Evolutionary conservation across 2,888 invertebrate genomes (phyloP), one percentile per base, ranked within the genome.

Genomic region (Campoplex capitator): DNA sequence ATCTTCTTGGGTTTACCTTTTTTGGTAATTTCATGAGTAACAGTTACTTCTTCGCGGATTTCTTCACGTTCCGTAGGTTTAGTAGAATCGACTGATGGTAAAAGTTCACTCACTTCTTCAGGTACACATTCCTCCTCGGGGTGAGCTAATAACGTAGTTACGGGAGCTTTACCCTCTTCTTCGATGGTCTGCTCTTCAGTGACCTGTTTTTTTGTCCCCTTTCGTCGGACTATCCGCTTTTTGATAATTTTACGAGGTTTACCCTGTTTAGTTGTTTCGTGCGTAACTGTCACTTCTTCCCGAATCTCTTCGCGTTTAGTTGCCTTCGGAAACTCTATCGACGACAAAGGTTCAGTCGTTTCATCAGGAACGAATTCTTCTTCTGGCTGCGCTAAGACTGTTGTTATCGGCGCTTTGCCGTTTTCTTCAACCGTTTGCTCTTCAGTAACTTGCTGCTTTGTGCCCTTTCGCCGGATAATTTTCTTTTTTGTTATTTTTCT

Each of bases 381-480:
- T 48, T 85, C 89, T 88, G 75, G 65, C 38, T 38, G 38, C 6
- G 38, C 38, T 6, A 38, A 38, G 3, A 6, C 3, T 6, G 38
- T 0, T 4, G 38, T 38, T 4, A 38, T 6, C 6, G 38, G 38
- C 3, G 38, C 38, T 38, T 38, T 38, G 6, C 38, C 38, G 3
- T 38, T 6, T 38, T 94, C 94, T 84, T 93, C 93, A 0, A 95
- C 92, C 23, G 23, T 23, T 42, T 42, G 42, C 9, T 42, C 42
- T 7, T 8, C 7, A 42, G 42, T 88, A 18, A 89, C 76, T 81
- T 88, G 88, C 83, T 88, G 88, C 70, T 88, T 93, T 1, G 91
- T 89, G 0, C 94, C 95, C 9, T 93, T 94, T 56, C 93, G 93
- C 1, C 92, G 89, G 38, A 93, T 8, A 92, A 94, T 86, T 28